A percentile compares a stretch with the other conserved stretches of the same genome.
These are phyloP conservation scores for Myrmecophaga tridactyla DNA, from an alignment of 2,113 vertebrate genomes.

Conservation along the genomic window DNA sequence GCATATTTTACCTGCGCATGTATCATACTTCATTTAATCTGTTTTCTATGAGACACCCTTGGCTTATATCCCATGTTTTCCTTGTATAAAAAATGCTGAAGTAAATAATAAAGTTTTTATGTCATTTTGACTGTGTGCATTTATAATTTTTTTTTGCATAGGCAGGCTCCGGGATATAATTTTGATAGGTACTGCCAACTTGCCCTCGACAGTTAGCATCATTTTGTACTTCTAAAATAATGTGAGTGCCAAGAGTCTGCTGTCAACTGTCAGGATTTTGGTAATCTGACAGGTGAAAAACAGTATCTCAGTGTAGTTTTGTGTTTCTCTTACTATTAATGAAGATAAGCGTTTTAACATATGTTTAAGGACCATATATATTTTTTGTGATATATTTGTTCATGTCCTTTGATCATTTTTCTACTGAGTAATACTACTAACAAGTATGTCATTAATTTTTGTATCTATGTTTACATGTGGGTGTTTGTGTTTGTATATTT, in stretches of 20 bases:
- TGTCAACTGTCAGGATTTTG: background rate
- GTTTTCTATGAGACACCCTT: background rate
- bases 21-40: background rate
- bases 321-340: background rate
- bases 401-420: background rate
- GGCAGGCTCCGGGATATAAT: no score
- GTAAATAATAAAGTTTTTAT: background rate
- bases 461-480: no score
- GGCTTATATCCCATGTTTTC: background rate
- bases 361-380: background rate
- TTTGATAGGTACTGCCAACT: background rate
- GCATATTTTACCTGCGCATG: background rate
- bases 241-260: fast-evolving
- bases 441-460: background rate
- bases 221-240: fast-evolving
- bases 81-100: background rate
- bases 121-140: background rate
- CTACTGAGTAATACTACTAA: background rate
- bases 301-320: background rate
- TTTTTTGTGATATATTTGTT: background rate
- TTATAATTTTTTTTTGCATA: background rate
- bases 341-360: background rate
- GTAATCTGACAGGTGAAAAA: background rate
- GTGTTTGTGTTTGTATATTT: background rate
- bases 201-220: fast-evolving